Percentiles rank a stretch among this genome's conserved stretches.
phyloP scores from a whole-genome alignment of 2,797 vertebrate species.

The Pseudochromis fuscus region DNA sequence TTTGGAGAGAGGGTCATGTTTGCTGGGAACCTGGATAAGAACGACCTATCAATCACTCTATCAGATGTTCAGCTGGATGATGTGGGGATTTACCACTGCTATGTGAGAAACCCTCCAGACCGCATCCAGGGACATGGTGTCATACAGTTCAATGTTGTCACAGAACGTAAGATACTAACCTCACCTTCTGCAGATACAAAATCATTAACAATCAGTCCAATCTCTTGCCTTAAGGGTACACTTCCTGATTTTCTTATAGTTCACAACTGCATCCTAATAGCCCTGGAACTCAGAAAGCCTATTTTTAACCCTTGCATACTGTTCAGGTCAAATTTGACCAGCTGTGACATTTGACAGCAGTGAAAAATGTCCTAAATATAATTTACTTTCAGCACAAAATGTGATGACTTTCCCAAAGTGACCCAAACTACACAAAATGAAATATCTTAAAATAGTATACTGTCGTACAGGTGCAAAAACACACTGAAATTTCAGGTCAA shows the following conservation, averaged over 20 bases:
- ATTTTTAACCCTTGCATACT: no score
- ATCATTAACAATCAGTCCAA: neutral
- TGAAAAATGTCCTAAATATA: no score
- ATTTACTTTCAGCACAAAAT: no score
- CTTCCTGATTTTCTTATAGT: neutral
- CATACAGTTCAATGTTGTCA: conserved; percentile 90
- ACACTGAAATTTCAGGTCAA: no score
- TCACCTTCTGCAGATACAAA: conserved; percentile 4
- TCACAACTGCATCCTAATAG: neutral
- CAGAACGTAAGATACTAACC: conserved; percentile 87
- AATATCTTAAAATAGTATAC: no score
- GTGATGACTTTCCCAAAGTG: no score
- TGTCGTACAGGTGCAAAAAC: no score
- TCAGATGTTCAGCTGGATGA: conserved; percentile 91
- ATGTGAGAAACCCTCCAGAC: conserved; percentile 94
- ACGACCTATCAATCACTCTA: conserved; percentile 93
- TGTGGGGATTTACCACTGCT: conserved; percentile 92
- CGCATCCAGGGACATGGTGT: conserved; percentile 88
- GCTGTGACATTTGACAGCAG: no score
- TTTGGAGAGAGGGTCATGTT: conserved; percentile 93
- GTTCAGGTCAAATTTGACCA: no score
- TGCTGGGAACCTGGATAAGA: conserved; percentile 92
- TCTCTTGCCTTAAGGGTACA: neutral
- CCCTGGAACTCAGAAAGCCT: neutral
- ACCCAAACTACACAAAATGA: no score